These are phyloP conservation scores for Leptogaster cylindrica DNA, from an alignment of 2,888 invertebrate genomes.

Conservation along the genomic window DNA sequence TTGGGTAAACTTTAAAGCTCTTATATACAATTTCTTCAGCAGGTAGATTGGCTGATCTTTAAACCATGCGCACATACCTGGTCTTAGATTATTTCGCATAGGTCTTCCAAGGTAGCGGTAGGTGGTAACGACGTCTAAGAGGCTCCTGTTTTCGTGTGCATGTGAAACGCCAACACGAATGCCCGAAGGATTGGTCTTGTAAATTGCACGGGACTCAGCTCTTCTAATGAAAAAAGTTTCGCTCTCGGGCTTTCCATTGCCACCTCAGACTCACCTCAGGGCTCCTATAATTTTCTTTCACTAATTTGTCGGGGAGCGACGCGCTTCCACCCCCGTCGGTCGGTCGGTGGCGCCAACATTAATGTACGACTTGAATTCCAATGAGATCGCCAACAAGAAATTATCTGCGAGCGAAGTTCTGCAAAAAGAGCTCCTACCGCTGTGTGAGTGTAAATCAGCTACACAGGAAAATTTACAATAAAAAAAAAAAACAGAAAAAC, in stretches of 20 bases:
- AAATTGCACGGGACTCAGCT: neutral
- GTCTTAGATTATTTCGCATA: slow-evolving; percentile 32
- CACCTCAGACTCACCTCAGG: slow-evolving; percentile 14
- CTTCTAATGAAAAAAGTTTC: slow-evolving; percentile 22
- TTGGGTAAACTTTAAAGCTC: slow-evolving; percentile 45
- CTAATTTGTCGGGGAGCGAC: slow-evolving; percentile 22
- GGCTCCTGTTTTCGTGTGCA: slow-evolving; percentile 10
- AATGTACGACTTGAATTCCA: slow-evolving; percentile 44
- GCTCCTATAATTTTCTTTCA: slow-evolving; percentile 12
- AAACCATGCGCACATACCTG: slow-evolving; percentile 46
- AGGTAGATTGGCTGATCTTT: slow-evolving; percentile 46
- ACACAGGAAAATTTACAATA: slow-evolving; percentile 18
- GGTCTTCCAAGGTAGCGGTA: slow-evolving; percentile 39
- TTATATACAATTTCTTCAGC: slow-evolving; percentile 44
- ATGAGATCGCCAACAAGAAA: slow-evolving; percentile 32
- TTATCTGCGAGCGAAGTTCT: slow-evolving; percentile 1
- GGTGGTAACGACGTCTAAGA: slow-evolving; percentile 36
- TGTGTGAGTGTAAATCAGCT: neutral
- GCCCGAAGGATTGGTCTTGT: neutral
- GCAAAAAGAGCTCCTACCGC: slow-evolving; percentile 20
- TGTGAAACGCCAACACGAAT: slow-evolving; percentile 13
- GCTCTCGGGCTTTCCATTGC: neutral
- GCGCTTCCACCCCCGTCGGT: neutral
- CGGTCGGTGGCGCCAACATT: slow-evolving; percentile 43
- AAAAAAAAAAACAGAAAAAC: slow-evolving; percentile 7